phyloP scores from a whole-genome alignment of 2,797 vertebrate species.

The Scarus forsteni region DNA sequence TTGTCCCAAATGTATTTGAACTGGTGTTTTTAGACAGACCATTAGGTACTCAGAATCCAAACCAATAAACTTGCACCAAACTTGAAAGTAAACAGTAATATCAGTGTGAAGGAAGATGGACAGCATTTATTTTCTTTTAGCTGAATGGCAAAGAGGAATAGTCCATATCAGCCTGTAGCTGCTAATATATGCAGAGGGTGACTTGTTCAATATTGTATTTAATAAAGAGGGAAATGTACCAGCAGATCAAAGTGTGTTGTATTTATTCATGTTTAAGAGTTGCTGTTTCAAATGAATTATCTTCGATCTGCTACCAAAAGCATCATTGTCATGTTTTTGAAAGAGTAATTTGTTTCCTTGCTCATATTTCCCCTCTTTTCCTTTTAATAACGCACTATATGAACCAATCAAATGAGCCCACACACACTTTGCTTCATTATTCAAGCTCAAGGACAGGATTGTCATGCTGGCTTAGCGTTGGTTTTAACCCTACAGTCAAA shows the following conservation, averaged over 20 bases:
- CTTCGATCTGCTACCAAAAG: conserved; percentile 20
- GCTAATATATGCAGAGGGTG: no score
- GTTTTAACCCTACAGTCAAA: conserved; percentile 67
- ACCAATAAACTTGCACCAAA: no score
- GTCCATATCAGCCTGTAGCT: no score
- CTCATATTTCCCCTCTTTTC: conserved; percentile 3
- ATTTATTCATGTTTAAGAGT: not conserved
- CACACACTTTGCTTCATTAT: conserved; percentile 61
- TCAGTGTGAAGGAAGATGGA: no score
- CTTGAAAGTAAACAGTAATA: no score
- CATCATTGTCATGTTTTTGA: conserved; percentile 5
- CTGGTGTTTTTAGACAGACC: no score
- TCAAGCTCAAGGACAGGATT: conserved; percentile 56
- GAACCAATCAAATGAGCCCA: conserved; percentile 41
- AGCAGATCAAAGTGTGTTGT: not conserved
- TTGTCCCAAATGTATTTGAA: no score
- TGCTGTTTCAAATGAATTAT: not conserved
- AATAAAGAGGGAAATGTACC: not conserved
- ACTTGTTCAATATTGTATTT: not conserved
- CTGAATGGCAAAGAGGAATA: no score
- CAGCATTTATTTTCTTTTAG: no score
- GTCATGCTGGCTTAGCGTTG: conserved; percentile 50
- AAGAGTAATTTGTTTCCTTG: conserved; percentile 24
- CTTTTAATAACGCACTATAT: conserved; percentile 28
- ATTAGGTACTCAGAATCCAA: no score